Base-by-base conservation (phyloP, 1,140 invertebrate species). In the Cydia fagiglandana region DNA sequence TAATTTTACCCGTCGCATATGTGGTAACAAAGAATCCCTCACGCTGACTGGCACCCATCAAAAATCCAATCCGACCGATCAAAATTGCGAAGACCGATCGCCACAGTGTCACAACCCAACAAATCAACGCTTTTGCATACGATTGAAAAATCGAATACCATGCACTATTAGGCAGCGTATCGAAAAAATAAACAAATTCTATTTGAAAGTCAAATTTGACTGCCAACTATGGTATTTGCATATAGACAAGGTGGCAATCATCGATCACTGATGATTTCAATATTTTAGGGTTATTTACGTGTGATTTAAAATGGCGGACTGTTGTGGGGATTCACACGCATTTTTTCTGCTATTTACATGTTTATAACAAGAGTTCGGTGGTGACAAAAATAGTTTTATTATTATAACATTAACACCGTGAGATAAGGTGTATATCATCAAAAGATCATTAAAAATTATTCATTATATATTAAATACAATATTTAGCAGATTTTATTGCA, bases 181-280 rank as follows among this genome's bases (percentile, higher is more conserved):
- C 78, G 79, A 79, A 82, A 83, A 86, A 81, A 82, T 81, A 84
- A 86, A 86, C 84, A 85, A 81, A 88, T 81, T 83, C 81, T 80
- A 88, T 89, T 89, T 88, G 86, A 84, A 86, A 87, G 88, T 90
- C 86, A 88, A 88, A 89, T 91, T 82, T 85, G 68, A 75, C 82
- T 78, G 81, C 79, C 76, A 84, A 88, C 83, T 86, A 86, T 81
- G 77, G 41, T 17, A 91, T 90, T 91, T 89, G 85, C 89, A 91
- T 91, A 88, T 91, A 89, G 84, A 91, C 83, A 86, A 85, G 82
- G 81, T 82, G 73, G 73, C 79, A 78, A 81, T 81, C 79, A 88
- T 84, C 84, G 81, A 88, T 91, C 84, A 88, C 75, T 73, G 77
- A 82, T 85, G 68, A 88, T 86, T 86, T 83, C 80, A 83, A 85